A percentile compares a stretch with the other conserved stretches of the same genome.
These are phyloP conservation scores for Drosophila repletoides DNA, from an alignment of 1,140 invertebrate species.

Conservation along the genomic window DNA sequence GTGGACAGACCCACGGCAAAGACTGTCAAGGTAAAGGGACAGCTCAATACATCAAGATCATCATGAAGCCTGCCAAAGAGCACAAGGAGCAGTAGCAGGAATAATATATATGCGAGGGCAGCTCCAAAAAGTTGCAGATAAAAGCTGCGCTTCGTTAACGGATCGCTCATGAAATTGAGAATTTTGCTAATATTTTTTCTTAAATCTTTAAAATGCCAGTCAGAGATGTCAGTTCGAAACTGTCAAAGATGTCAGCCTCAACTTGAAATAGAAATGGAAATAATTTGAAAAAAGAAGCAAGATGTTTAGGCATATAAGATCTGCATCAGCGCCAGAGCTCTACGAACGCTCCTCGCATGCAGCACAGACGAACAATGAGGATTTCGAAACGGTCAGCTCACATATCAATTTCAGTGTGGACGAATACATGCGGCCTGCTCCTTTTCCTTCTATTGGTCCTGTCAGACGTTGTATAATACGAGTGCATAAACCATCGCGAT, in stretches of 20 bases:
- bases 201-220: too few species aligned
- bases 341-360: background rate
- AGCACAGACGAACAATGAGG: background rate
- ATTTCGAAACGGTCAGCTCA: too few species aligned
- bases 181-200: too few species aligned
- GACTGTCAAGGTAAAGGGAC: background rate
- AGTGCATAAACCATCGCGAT: background rate
- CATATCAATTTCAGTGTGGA: too few species aligned
- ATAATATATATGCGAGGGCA: constrained; percentile 12
- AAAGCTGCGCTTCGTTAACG: background rate
- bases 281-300: constrained; percentile 13
- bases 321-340: constrained; percentile 24
- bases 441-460: too few species aligned
- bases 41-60: background rate
- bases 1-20: background rate
- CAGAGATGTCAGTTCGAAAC: background rate
- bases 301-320: constrained; percentile 10
- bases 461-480: too few species aligned
- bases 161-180: constrained; percentile 6
- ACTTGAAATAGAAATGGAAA: background rate
- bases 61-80: background rate
- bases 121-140: constrained; percentile 20
- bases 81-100: constrained; percentile 16
- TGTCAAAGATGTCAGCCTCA: background rate
- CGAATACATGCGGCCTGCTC: too few species aligned